A percentile compares a stretch with the other conserved stretches of the same genome.
phyloP scores from a whole-genome alignment of 2,797 vertebrate genomes.

The Phataginus tetradactyla region DNA sequence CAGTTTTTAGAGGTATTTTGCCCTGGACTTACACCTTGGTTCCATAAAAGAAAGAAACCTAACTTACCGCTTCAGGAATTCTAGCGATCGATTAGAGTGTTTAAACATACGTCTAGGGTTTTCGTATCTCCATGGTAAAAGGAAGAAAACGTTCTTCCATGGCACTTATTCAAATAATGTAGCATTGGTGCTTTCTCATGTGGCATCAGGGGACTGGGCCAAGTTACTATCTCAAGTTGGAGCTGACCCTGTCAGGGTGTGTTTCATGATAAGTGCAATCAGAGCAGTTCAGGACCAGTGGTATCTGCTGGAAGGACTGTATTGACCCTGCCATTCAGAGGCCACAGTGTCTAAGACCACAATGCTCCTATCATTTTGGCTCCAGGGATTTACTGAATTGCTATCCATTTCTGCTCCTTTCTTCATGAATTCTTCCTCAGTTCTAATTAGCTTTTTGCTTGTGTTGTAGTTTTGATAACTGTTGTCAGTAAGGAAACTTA shows the following conservation, averaged over 20 bases:
- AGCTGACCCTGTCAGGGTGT: neutral
- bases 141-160: neutral
- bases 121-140: neutral
- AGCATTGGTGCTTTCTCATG: neutral
- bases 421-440: neutral
- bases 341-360: neutral
- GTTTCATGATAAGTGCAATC: neutral
- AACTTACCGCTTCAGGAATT: constrained; percentile 61
- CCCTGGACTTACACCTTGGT: neutral
- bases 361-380: neutral
- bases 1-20: too few species aligned
- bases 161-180: neutral
- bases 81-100: neutral
- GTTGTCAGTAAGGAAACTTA: neutral
- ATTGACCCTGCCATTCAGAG: neutral
- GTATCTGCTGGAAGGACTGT: neutral
- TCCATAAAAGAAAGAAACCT: constrained; percentile 53
- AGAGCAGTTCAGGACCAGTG: neutral
- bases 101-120: neutral
- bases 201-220: neutral
- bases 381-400: neutral
- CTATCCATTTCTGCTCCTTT: neutral
- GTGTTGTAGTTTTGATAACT: neutral
- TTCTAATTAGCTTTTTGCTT: neutral
- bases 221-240: neutral